A percentile compares a stretch with the other conserved stretches of the same genome.
These are phyloP conservation scores for Fundulus diaphanus DNA, from an alignment of 2,797 vertebrate genomes.

Conservation along the genomic window DNA sequence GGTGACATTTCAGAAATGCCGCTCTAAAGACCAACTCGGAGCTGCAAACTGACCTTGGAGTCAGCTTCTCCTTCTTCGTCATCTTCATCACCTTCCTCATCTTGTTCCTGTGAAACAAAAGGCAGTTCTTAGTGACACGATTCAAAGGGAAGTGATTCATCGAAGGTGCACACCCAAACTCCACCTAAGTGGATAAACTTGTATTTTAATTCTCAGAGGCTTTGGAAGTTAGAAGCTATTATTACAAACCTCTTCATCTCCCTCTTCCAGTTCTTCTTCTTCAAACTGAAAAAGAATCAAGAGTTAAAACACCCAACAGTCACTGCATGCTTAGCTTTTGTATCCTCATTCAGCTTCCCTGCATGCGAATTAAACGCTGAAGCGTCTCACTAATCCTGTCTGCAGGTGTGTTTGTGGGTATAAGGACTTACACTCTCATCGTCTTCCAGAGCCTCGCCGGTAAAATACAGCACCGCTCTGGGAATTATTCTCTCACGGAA, in stretches of 20 bases:
- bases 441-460: constrained; percentile 95
- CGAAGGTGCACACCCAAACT: neutral
- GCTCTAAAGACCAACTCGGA: neutral
- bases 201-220: constrained; percentile 7
- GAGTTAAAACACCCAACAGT: neutral
- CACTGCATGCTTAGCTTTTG: neutral
- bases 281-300: constrained; percentile 88
- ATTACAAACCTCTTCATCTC: constrained; percentile 92
- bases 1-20: neutral
- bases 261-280: constrained; percentile 93
- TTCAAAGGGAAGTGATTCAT: neutral
- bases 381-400: constrained; percentile 7
- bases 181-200: neutral
- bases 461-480: constrained; percentile 96
- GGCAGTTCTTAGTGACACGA: neutral
- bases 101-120: constrained; percentile 83
- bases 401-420: neutral
- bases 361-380: neutral
- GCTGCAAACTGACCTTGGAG: constrained; percentile 84
- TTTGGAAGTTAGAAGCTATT: neutral
- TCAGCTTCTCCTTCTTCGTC: constrained; percentile 90
- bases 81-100: constrained; percentile 90
- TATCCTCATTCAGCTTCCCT: neutral
- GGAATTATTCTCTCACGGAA: constrained; percentile 98
- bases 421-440: constrained; percentile 89